Evolutionary conservation across 1,140 invertebrate species (phyloP).

Genomic region (Potamilus streckersoni): DNA sequence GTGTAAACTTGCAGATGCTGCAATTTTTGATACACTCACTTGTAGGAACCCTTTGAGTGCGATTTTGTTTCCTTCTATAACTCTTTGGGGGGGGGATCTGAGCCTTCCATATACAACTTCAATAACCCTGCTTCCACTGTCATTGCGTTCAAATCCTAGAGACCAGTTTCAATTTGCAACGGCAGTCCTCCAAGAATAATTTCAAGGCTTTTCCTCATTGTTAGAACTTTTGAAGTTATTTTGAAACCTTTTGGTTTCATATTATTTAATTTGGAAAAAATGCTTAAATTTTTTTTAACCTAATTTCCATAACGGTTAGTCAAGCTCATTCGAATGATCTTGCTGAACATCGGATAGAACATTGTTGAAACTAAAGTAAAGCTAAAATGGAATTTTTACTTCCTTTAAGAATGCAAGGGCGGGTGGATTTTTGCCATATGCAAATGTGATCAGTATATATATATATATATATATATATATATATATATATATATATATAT

Average conservation of each 20-base stretch:
- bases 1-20: too few relatives aligned
- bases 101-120: background rate
- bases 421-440: slow-evolving; percentile 10
- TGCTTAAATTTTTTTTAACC: too few relatives aligned
- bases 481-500: too few relatives aligned
- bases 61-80: too few relatives aligned
- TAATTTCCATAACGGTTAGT: slow-evolving; percentile 17
- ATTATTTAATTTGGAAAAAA: background rate
- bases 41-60: too few relatives aligned
- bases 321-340: background rate
- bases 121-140: slow-evolving; percentile 12
- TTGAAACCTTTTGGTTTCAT: slow-evolving; percentile 19
- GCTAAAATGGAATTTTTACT: slow-evolving; percentile 20
- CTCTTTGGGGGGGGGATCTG: too few relatives aligned
- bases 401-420: slow-evolving; percentile 4
- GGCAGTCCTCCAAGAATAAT: slow-evolving; percentile 8
- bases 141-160: slow-evolving; percentile 11
- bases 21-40: too few relatives aligned
- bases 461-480: too few relatives aligned
- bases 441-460: slow-evolving; percentile 13
- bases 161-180: slow-evolving; percentile 7
- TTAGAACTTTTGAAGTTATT: slow-evolving; percentile 19
- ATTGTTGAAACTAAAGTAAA: slow-evolving; percentile 15
- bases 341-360: background rate
- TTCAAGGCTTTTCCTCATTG: slow-evolving; percentile 11